A percentile compares a stretch with the other conserved stretches of the same genome.
These are phyloP conservation scores for Gila robusta DNA, from an alignment of 2,797 vertebrate genomes.

Conservation along the genomic window DNA sequence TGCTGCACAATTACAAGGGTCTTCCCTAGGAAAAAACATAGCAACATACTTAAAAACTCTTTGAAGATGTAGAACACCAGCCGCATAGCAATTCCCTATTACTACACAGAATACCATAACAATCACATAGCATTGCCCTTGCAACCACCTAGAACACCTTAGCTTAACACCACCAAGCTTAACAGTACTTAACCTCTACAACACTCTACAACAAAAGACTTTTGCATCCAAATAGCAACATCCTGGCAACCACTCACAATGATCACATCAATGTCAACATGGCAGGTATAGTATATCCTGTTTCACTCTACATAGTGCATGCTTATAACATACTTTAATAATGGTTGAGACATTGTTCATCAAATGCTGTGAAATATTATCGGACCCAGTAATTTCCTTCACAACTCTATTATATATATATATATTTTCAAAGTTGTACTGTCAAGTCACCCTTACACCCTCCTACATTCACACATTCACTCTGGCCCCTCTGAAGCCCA, in stretches of 20 bases:
- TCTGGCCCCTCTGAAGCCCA: slow-evolving; percentile 76
- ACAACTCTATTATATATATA: background rate
- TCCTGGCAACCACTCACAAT: background rate
- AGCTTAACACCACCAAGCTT: background rate
- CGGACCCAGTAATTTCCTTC: background rate
- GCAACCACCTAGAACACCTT: background rate
- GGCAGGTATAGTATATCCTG: background rate
- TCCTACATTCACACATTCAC: slow-evolving; percentile 53
- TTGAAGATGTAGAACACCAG: background rate
- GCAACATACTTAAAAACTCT: background rate
- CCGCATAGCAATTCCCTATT: background rate
- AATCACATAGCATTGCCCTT: background rate
- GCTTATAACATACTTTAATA: background rate
- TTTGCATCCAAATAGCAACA: background rate
- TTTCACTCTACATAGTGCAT: background rate
- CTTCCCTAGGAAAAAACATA: background rate
- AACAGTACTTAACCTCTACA: background rate
- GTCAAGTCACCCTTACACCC: slow-evolving; percentile 38
- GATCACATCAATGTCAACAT: background rate
- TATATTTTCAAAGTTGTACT: background rate
- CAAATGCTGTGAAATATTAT: background rate
- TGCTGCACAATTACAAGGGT: too few species aligned
- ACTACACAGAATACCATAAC: background rate
- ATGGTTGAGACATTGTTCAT: background rate
- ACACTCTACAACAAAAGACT: background rate